A percentile compares a stretch with the other conserved stretches of the same genome.
phyloP scores from a whole-genome alignment of 2,797 vertebrate genomes.

The Xiphophorus birchmanni region DNA sequence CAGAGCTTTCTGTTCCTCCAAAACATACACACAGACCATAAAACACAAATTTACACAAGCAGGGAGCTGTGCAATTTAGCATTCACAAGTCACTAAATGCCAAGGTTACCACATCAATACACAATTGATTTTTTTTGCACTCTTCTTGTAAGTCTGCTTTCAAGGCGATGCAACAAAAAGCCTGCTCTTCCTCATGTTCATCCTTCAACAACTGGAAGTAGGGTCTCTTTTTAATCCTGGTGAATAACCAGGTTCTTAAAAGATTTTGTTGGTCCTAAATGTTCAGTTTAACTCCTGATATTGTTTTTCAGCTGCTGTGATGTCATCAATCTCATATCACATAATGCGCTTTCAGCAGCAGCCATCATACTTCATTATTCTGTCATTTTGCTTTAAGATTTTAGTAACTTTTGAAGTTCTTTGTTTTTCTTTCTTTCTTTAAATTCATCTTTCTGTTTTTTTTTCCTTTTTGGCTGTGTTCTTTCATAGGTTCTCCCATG shows the following conservation, averaged over 20 bases:
- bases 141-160: slow-evolving; percentile 33
- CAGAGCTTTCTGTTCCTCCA: slow-evolving; percentile 11
- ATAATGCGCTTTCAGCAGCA: slow-evolving; percentile 5
- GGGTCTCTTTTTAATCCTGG: background rate
- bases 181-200: background rate
- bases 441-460: slow-evolving; percentile 31
- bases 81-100: slow-evolving; percentile 59
- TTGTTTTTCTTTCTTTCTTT: slow-evolving; percentile 39
- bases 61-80: slow-evolving; percentile 34
- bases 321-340: background rate
- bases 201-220: background rate
- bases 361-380: slow-evolving; percentile 11
- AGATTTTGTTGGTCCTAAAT: background rate
- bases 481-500: slow-evolving; percentile 75
- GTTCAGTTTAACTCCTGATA: background rate
- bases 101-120: slow-evolving; percentile 53
- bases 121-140: slow-evolving; percentile 41
- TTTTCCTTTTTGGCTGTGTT: slow-evolving; percentile 45
- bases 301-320: background rate
- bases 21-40: slow-evolving; percentile 27
- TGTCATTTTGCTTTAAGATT: slow-evolving; percentile 10
- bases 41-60: slow-evolving; percentile 22
- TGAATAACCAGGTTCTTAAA: background rate
- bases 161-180: background rate
- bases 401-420: slow-evolving; percentile 6